Evolutionary conservation across 2,888 invertebrate genomes (phyloP), one percentile per base, ranked within the genome.

Genomic region (Phlogophora meticulosa): DNA sequence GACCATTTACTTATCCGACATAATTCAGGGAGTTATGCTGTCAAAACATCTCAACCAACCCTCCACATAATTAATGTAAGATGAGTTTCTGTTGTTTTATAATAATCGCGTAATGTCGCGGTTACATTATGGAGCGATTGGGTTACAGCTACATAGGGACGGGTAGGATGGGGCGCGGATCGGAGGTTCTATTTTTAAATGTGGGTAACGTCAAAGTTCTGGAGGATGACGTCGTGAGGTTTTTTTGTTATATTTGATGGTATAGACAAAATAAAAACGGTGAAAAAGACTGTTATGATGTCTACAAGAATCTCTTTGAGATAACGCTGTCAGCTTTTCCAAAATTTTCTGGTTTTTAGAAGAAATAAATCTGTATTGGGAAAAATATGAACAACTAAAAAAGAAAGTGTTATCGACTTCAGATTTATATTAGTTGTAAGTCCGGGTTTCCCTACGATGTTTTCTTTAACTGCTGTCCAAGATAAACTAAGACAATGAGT

Each of bases 41-140:
- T 91, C 91, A 88, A 85, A 90, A 90, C 88, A 89, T 87, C 89
- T 89, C 88, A 83, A 87, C 78, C 85, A 81, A 76, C 84, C 79
- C 80, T 72, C 85, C 84, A 83, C 83, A 86, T 88, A 91, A 91
- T 91, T 89, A 89, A 90, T 90, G 91, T 85, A 86, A 90, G 89
- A 89, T 85, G 87, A 87, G 85, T 84, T 82, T 82, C 74, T 86
- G 77, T 79, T 82, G 84, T 88, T 90, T 88, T 87, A 89, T 89
- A 88, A 90, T 89, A 88, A 90, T 87, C 88, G 84, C 83, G 80
- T 83, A 83, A 82, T 79, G 77, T 86, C 85, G 89, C 73, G 86
- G 86, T 85, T 80, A 81, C 81, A 85, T 85, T 87, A 85, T 80
- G 78, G 56, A 70, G 78, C 76, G 83, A 86, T 86, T 80, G 76